Percentiles rank a stretch among this genome's conserved stretches.
Conservation (phyloP, 2,113 vertebrate genomes). For the Nothoprocta perdicaria region DNA sequence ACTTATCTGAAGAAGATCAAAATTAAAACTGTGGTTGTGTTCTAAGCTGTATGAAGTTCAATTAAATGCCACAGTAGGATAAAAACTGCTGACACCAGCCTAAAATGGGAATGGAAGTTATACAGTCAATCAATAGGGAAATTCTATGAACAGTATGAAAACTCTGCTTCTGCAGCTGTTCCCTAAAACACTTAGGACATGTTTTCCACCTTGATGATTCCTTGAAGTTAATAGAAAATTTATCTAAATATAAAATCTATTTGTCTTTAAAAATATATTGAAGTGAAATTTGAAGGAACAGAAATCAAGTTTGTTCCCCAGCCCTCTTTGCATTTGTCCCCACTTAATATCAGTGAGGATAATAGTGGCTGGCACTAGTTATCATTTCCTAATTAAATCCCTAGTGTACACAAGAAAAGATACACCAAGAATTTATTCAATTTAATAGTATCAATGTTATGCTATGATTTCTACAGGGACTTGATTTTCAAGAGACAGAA, state of each 20-base stretch:
- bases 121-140: background rate
- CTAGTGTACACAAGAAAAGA: background rate
- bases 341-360: background rate
- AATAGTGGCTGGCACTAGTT: background rate
- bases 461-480: background rate
- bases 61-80: background rate
- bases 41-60: background rate
- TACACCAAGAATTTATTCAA: background rate
- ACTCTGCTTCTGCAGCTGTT: background rate
- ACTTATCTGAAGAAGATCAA: background rate
- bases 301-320: background rate
- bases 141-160: background rate
- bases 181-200: background rate
- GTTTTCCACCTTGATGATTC: background rate
- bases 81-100: background rate
- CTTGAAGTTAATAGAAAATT: background rate
- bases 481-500: slow-evolving; percentile 30
- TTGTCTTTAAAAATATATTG: background rate
- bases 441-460: background rate
- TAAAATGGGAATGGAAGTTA: background rate
- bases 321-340: background rate
- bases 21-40: background rate
- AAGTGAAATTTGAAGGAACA: background rate
- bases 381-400: background rate
- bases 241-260: background rate